Conservation (phyloP, 1,140 invertebrate species). For the Arctopsyche grandis region DNA sequence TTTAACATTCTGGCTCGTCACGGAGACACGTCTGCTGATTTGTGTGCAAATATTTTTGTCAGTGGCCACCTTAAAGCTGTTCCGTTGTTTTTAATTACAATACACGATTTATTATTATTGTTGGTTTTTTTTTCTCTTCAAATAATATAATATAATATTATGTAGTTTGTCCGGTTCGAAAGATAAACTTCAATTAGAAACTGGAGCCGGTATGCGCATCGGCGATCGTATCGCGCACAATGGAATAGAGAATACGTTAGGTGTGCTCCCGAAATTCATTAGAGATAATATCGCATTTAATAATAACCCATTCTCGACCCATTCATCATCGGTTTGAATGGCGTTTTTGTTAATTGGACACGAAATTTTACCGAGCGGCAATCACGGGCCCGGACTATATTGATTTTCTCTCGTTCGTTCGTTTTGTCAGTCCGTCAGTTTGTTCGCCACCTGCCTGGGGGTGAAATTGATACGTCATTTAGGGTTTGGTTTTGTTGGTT, state of each 20-base stretch:
- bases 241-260: background rate
- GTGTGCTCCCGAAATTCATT: conserved; percentile 23
- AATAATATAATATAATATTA: no score
- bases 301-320: conserved; percentile 31
- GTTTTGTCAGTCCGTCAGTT: background rate
- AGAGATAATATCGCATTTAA: conserved; percentile 35
- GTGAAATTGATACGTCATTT: conserved; percentile 14
- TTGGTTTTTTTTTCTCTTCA: no score
- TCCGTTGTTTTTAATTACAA: no score
- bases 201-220: no score
- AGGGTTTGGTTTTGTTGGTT: background rate
- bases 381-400: conserved; percentile 4
- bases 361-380: conserved; percentile 33
- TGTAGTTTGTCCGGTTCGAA: no score
- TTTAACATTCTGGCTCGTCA: no score
- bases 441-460: background rate
- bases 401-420: conserved; percentile 13
- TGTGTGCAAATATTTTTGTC: no score
- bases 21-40: no score
- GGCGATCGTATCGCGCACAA: no score
- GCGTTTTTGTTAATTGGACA: conserved; percentile 40
- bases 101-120: no score
- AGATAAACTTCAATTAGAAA: no score
- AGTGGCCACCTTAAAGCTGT: no score
- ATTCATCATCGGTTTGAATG: conserved; percentile 32